These are phyloP conservation scores for Lytechinus pictus DNA, from an alignment of 35 echinoderm and acorn worm genomes.

Conservation along the genomic window DNA sequence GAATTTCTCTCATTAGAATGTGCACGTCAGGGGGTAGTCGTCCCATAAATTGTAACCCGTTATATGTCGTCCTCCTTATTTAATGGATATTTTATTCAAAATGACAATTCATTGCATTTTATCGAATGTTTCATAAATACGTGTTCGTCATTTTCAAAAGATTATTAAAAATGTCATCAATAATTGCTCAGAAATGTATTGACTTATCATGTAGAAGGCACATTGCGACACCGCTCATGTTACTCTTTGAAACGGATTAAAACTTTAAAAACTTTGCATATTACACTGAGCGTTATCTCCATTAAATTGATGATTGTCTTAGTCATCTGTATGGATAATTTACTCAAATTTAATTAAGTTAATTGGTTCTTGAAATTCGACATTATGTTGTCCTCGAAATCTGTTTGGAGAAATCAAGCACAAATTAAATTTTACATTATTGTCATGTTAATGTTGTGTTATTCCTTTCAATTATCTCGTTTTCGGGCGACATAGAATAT, in stretches of 20 bases:
- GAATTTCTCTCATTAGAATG: constrained; percentile 5
- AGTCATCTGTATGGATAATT: background rate
- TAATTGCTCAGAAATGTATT: too few relatives aligned
- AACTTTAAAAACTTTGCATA: too few relatives aligned
- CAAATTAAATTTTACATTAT: background rate
- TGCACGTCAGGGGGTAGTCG: background rate
- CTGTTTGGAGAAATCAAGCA: background rate
- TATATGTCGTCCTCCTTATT: background rate
- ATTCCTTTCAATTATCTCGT: background rate
- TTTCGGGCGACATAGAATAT: background rate
- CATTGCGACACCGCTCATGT: too few relatives aligned
- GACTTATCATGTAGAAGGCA: too few relatives aligned
- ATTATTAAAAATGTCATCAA: too few relatives aligned
- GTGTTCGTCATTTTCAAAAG: too few relatives aligned
- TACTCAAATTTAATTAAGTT: background rate
- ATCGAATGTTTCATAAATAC: background rate
- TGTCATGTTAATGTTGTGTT: background rate
- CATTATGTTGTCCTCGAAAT: background rate
- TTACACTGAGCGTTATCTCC: too few relatives aligned
- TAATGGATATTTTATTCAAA: background rate
- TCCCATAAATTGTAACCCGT: background rate
- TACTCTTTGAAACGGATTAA: too few relatives aligned
- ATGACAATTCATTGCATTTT: background rate
- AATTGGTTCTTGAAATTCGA: background rate
- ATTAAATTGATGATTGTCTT: too few relatives aligned